Base-by-base conservation (phyloP, 2,113 vertebrate genomes). In the Haliaeetus leucogaster region DNA sequence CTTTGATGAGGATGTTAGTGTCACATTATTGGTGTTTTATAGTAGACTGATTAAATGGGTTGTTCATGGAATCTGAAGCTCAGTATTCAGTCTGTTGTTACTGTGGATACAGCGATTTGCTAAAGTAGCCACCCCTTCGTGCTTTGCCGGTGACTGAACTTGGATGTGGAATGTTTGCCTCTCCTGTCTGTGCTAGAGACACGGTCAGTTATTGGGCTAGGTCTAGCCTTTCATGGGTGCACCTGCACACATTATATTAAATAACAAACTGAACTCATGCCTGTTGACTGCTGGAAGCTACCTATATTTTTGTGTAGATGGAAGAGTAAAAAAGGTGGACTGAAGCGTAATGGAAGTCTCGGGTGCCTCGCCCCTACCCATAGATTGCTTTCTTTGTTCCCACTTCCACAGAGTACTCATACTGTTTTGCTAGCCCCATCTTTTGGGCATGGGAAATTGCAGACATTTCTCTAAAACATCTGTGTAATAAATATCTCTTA, bases 61-160 rank as follows among this genome's bases (percentile, higher is more conserved):
- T 91, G 30, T 52, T 68, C 40, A 70, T 65, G 45, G 43, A 95
- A 80, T 63, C 6, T 58, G 26, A 50, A 86, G 58, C 73, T 93
- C 65, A 52, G 58, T 71, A 52, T 65, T 86, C 19, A 72, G 68
- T 53, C 82, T 73, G 40, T 65, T 50, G 70, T 96, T 93, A 86
- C 93, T 90, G 73, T 97, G 97, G 94, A 94, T 95, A 94, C 68
- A 1, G 56, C 53, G 22, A 16, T 85, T 62, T 74, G 94, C 84
- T 85, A 10, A 63, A 63, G 79, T 73, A 77, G 58, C 65, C 50
- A 70, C 82, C 61, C 50, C 36, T 93, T 78, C 1, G 0, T 76
- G 32, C 18, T 92, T 59, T 81, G 56, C 70, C 38, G 42, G 27
- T 65, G 67, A 21, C 38, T 63, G 10, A 38, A 53, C 9, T 43